Percentiles rank a stretch among this genome's conserved stretches.
Evolutionary conservation across 2,113 vertebrate species (phyloP).

Genomic region (Stigmatopora nigra): DNA sequence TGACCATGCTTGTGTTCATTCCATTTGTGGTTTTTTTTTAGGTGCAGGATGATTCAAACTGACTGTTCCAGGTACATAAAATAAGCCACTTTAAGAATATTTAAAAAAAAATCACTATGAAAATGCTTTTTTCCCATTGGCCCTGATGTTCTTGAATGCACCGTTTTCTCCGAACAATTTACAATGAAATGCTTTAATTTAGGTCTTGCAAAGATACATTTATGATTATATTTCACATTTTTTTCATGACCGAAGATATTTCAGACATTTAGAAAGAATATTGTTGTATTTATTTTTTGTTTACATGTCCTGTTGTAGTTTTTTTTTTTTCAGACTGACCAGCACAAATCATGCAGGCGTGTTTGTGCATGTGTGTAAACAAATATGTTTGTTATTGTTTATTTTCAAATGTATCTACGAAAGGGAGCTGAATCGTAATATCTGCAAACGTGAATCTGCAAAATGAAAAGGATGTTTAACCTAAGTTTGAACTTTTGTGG

Average conservation of each 20-base stretch:
- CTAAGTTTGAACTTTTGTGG: slow-evolving; percentile 41
- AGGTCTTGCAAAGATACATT: slow-evolving; percentile 24
- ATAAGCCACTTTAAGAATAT: slow-evolving; percentile 4
- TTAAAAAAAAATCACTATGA: too few relatives aligned
- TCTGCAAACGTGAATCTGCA: slow-evolving; percentile 49
- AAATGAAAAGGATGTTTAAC: slow-evolving; percentile 57
- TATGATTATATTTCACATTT: slow-evolving; percentile 1
- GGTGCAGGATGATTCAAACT: slow-evolving; percentile 7
- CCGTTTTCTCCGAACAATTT: not conserved
- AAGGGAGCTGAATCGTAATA: slow-evolving; percentile 32
- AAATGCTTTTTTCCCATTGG: slow-evolving; percentile 20
- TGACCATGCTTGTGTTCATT: not conserved
- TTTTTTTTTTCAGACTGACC: slow-evolving; percentile 11
- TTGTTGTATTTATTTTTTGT: slow-evolving; percentile 36
- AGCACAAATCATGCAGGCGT: slow-evolving; percentile 59
- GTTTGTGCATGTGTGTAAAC: slow-evolving; percentile 21
- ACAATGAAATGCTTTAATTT: slow-evolving; percentile 9
- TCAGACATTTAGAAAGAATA: slow-evolving; percentile 13
- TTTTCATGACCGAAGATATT: not conserved
- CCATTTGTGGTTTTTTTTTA: not conserved
- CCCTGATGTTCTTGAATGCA: not conserved
- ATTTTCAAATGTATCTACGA: slow-evolving; percentile 19
- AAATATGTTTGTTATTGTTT: slow-evolving; percentile 9
- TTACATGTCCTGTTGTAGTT: slow-evolving; percentile 24
- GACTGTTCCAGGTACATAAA: not conserved